Evolutionary conservation across 2,797 vertebrate species (phyloP).

Genomic region (Periophthalmus magnuspinnatus): DNA sequence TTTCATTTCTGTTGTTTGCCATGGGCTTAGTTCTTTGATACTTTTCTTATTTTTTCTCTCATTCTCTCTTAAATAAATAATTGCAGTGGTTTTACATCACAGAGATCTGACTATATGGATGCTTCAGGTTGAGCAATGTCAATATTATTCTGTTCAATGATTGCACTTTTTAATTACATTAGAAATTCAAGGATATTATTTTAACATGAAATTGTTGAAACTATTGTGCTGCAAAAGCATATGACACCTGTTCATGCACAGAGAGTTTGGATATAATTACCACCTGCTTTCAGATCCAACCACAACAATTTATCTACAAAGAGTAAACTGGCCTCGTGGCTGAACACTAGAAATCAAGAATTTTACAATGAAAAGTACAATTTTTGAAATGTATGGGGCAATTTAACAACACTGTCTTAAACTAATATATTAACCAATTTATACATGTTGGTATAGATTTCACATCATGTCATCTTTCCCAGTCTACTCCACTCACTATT

Average conservation of each 20-base stretch:
- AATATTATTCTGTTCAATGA: background rate
- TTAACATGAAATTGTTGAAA: too few species aligned
- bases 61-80: constrained; percentile 13
- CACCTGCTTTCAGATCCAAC: background rate
- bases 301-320: background rate
- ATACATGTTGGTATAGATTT: background rate
- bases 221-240: too few species aligned
- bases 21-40: constrained; percentile 8
- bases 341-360: background rate
- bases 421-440: background rate
- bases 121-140: background rate
- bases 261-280: background rate
- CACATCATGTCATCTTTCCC: constrained; percentile 35
- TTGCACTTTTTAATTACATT: background rate
- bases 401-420: background rate
- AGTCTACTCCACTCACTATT: constrained; percentile 53
- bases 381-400: background rate
- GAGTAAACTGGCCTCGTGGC: too few species aligned
- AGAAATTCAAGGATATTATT: background rate
- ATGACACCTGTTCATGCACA: background rate
- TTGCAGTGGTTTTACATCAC: background rate
- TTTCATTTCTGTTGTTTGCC: constrained; percentile 8
- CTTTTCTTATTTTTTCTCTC: constrained; percentile 13
- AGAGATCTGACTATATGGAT: constrained; percentile 34
- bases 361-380: background rate